Conservation (phyloP, 2,113 vertebrate genomes). For the Lichenostomus cassidix region DNA sequence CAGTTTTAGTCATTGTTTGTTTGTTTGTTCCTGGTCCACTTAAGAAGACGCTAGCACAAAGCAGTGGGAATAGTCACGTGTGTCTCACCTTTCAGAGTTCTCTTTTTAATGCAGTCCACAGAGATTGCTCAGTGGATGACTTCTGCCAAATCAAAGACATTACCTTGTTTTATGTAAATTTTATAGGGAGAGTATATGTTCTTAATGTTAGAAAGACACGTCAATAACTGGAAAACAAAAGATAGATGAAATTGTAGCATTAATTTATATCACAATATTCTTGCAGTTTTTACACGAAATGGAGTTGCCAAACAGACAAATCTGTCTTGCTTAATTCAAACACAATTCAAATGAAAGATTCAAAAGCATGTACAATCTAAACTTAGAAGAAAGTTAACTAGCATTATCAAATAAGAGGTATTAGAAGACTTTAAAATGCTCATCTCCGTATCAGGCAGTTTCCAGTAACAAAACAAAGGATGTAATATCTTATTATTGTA, state of each 20-base stretch:
- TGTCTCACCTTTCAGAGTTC: background rate
- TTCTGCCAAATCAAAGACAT: background rate
- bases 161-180: background rate
- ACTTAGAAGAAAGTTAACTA: background rate
- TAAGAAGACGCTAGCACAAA: background rate
- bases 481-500: slow-evolving; percentile 61
- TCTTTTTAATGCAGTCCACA: background rate
- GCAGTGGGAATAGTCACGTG: background rate
- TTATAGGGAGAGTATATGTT: background rate
- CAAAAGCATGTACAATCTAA: background rate
- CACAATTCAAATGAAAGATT: background rate
- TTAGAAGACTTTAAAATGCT: slow-evolving; percentile 9
- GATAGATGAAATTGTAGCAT: background rate
- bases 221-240: background rate
- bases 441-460: background rate
- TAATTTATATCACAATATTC: background rate
- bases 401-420: background rate
- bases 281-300: background rate
- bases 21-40: background rate
- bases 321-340: background rate
- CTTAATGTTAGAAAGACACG: background rate
- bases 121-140: background rate
- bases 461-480: slow-evolving; percentile 49
- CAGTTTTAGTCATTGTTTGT: background rate
- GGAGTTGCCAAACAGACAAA: background rate